Percentiles rank a stretch among this genome's conserved stretches.
phyloP scores from a whole-genome alignment of 2,797 vertebrate genomes.

The Sebastes melanostomus region DNA sequence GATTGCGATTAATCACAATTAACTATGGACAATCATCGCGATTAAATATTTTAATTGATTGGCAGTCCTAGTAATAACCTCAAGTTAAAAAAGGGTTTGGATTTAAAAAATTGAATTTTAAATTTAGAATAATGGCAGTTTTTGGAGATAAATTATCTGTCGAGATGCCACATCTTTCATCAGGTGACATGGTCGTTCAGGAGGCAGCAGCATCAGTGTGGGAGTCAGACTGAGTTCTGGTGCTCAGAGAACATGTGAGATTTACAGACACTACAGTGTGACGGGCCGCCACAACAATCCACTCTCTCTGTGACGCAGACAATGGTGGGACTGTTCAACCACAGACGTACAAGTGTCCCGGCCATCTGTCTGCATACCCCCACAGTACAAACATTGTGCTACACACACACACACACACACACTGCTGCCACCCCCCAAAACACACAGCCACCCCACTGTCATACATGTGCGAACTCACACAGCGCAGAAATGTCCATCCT shows the following conservation, averaged over 20 bases:
- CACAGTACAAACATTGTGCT: conserved; percentile 84
- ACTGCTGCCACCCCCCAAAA: conserved; percentile 27
- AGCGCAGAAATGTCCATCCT: neutral
- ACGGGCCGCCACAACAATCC: conserved; percentile 72
- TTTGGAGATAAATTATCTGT: neutral
- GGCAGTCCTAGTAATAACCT: too few species aligned
- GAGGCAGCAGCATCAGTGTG: conserved; percentile 33
- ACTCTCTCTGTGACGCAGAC: conserved; percentile 71
- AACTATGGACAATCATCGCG: too few species aligned
- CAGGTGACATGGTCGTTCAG: conserved; percentile 10
- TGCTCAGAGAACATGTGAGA: conserved; percentile 62
- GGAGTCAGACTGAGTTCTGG: conserved; percentile 21
- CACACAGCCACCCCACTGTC: conserved; percentile 43
- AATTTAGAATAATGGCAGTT: neutral
- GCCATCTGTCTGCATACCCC: conserved; percentile 83
- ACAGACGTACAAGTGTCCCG: conserved; percentile 78
- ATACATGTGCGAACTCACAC: conserved; percentile 34
- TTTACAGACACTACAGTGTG: conserved; percentile 78
- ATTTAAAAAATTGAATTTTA: neutral
- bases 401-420: conserved; percentile 40
- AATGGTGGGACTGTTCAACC: conserved; percentile 79
- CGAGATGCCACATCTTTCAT: neutral
- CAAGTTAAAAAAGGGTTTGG: neutral
- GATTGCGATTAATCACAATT: too few species aligned
- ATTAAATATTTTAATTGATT: too few species aligned